Evolutionary conservation across 2,113 vertebrate species (phyloP).

Genomic region (Poeciliopsis occidentalis): DNA sequence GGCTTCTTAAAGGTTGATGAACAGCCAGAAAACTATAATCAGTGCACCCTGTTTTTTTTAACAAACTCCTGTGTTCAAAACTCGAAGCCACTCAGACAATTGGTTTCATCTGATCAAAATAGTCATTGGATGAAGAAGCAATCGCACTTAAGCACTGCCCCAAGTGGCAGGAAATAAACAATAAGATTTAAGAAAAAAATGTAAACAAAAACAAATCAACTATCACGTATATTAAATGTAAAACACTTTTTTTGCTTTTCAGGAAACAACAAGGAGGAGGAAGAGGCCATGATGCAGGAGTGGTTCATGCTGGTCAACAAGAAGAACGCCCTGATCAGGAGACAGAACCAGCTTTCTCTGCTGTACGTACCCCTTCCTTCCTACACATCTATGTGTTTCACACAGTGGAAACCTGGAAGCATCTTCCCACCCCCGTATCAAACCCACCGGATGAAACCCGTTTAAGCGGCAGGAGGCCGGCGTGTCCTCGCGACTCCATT

Average conservation of each 20-base stretch:
- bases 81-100: too few relatives aligned
- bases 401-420: neutral
- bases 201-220: too few relatives aligned
- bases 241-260: constrained; percentile 31
- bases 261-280: constrained; percentile 98
- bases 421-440: neutral
- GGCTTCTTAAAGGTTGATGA: too few relatives aligned
- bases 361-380: constrained; percentile 83
- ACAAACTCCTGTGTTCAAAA: too few relatives aligned
- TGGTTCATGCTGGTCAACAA: constrained; percentile 99
- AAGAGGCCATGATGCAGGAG: constrained; percentile 99
- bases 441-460: constrained; percentile 10
- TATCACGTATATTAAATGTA: too few relatives aligned
- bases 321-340: constrained; percentile 97
- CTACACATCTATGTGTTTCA: accelerated
- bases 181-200: too few relatives aligned
- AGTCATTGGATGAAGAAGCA: too few relatives aligned
- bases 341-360: constrained; percentile 98
- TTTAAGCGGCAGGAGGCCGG: constrained; percentile 5
- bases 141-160: too few relatives aligned
- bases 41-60: too few relatives aligned
- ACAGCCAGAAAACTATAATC: too few relatives aligned
- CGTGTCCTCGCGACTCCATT: constrained; percentile 35
- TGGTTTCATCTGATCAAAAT: too few relatives aligned
- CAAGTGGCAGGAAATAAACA: too few relatives aligned